Base-by-base conservation (phyloP, 2,888 invertebrate genomes). In the Athetis lepigone region DNA sequence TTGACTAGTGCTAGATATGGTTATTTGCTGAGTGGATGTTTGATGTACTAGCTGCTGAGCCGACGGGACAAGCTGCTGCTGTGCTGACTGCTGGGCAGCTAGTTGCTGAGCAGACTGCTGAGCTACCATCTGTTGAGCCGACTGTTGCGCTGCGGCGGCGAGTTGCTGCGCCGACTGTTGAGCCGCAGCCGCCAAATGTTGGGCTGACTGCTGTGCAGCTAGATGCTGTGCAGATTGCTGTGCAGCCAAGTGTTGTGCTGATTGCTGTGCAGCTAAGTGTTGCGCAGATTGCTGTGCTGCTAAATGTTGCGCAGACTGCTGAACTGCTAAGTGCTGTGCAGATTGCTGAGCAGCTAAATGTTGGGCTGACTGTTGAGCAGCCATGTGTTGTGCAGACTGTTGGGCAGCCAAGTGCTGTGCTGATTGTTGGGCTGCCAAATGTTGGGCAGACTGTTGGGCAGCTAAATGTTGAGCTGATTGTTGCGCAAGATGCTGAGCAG, bases 1-100 rank as follows among this genome's bases (percentile, higher is more conserved):
- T 80, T 95, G 95, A 87, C 94, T 94, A 82, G 93, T 91, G 77
- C 91, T 95, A 7, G 95, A 93, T 52, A 95, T 94, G 29, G 92
- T 93, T 43, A 95, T 94, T 76, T 95, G 95, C 69, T 94, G 95
- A 27, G 92, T 91, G n/a, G 93, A 91, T 43, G 93, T 91, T 82
- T 95, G 94, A 73, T 93, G 94, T 21, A 94, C 94, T 36, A 94
- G 77, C 68, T 94, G 93, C 71, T 90, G 91, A 4, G 90, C 91
- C 16, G 92, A 87, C 9, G 92, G 91, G 27, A 92, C 92, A 25
- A 92, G 75, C 68, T 93, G 94, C 70, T 92, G 94, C 79, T 92
- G 92, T n/a, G 90, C 92, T 13, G 92, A 90, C 74, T 92, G 93
- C 70, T 92, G 93, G 6, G 90, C 92, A 47, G 90, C 93, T 25